These are phyloP conservation scores for Drosophila leontia DNA, from an alignment of 1,140 invertebrate species.

Conservation along the genomic window DNA sequence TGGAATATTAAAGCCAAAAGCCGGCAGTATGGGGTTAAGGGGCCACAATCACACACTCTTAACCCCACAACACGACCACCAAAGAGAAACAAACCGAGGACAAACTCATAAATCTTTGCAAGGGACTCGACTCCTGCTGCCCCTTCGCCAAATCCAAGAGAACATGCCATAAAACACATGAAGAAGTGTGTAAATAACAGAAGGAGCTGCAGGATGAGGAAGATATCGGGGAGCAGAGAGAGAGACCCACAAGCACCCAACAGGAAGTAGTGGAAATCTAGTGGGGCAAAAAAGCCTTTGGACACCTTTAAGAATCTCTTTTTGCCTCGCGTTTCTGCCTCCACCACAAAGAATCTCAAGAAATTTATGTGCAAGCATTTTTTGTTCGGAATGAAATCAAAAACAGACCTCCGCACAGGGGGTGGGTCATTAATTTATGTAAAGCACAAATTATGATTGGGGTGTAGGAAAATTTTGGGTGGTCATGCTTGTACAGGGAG, in stretches of 20 bases:
- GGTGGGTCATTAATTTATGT: conserved; percentile 83
- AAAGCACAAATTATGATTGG: conserved; percentile 84
- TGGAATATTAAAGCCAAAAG: conserved; percentile 52
- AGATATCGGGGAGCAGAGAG: conserved; percentile 12
- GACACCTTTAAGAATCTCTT: conserved; percentile 66
- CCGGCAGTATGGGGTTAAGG: conserved; percentile 64
- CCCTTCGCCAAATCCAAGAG: conserved; percentile 59
- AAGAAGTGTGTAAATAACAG: conserved; percentile 79
- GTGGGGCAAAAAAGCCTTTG: conserved; percentile 14
- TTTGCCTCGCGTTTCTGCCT: conserved; percentile 19
- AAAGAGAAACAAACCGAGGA: conserved; percentile 43
- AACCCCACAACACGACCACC: conserved; percentile 20
- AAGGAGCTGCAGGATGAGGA: conserved; percentile 33
- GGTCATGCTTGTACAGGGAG: conserved; percentile 12
- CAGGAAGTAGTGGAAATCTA: conserved; percentile 40
- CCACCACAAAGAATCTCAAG: conserved; percentile 29
- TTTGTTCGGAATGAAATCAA: conserved; percentile 67
- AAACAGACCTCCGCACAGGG: conserved; percentile 51
- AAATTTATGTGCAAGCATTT: conserved; percentile 62
- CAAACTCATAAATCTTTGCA: conserved; percentile 59
- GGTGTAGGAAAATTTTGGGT: conserved; percentile 2
- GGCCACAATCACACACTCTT: conserved; percentile 20
- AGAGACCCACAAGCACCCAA: conserved; percentile 9
- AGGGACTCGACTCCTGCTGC: conserved; percentile 14
- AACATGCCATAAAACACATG: conserved; percentile 82